These are phyloP conservation scores for Bombus sylvicola DNA, from an alignment of 1,140 invertebrate genomes.

Conservation along the genomic window DNA sequence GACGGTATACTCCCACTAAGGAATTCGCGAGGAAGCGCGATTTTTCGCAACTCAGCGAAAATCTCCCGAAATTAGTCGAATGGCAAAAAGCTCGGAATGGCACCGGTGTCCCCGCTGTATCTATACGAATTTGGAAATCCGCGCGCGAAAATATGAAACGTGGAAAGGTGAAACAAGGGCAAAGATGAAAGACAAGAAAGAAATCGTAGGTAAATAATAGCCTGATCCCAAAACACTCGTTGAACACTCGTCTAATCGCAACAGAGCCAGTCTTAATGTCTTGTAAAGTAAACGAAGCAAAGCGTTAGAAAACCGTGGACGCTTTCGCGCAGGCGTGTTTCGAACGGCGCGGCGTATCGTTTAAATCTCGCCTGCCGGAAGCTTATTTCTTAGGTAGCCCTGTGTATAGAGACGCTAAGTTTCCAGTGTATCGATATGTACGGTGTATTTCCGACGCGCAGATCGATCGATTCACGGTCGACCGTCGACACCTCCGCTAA, in stretches of 20 bases:
- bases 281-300: slow-evolving; percentile 26
- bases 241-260: slow-evolving; percentile 43
- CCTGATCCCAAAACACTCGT: slow-evolving; percentile 37
- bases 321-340: slow-evolving; percentile 46
- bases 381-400: slow-evolving; percentile 58
- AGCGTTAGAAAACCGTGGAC: slow-evolving; percentile 44
- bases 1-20: not conserved
- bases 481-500: not conserved
- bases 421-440: slow-evolving; percentile 16
- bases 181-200: not conserved
- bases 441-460: slow-evolving; percentile 34
- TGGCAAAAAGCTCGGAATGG: not conserved
- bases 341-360: slow-evolving; percentile 28
- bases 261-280: slow-evolving; percentile 30
- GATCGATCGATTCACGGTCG: slow-evolving; percentile 20
- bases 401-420: not conserved
- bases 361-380: slow-evolving; percentile 54
- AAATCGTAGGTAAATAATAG: not conserved
- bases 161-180: not conserved
- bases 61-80: not conserved
- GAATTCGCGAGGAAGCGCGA: not conserved
- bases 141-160: too few relatives aligned
- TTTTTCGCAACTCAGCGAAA: not conserved
- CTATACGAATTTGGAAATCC: not conserved
- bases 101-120: not conserved